Conservation (phyloP, 2,888 invertebrate genomes). For the Chorisops tibialis region DNA sequence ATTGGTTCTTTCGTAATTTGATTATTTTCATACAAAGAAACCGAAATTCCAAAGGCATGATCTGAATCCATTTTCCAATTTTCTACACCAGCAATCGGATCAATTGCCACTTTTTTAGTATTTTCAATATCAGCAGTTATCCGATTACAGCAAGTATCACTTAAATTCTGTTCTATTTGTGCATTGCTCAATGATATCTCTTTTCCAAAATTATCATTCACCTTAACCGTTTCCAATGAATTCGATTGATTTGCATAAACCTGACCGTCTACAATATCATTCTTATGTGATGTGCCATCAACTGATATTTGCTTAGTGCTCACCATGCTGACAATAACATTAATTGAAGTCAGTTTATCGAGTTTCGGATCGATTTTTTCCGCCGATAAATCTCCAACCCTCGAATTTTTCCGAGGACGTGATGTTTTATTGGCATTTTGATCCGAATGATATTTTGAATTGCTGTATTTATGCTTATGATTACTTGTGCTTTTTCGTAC, state of each 20-base stretch:
- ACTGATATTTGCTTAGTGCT: slow-evolving; percentile 36
- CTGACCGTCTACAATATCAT: slow-evolving; percentile 15
- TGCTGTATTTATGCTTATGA: slow-evolving; percentile 41
- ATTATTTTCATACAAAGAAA: slow-evolving; percentile 80
- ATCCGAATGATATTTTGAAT: slow-evolving; percentile 37
- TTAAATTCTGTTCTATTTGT: slow-evolving; percentile 13
- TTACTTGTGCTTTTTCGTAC: slow-evolving; percentile 47
- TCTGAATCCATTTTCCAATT: slow-evolving; percentile 53
- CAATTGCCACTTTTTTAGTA: slow-evolving; percentile 15
- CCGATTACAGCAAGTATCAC: neutral
- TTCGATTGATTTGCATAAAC: neutral
- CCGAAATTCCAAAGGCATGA: slow-evolving; percentile 52
- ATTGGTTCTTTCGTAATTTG: slow-evolving; percentile 67
- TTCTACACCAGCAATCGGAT: slow-evolving; percentile 48
- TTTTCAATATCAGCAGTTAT: neutral
- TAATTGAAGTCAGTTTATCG: slow-evolving; percentile 7
- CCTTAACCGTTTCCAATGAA: slow-evolving; percentile 2
- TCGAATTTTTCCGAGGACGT: slow-evolving; percentile 49
- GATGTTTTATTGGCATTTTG: slow-evolving; percentile 41
- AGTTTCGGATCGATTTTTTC: slow-evolving; percentile 12
- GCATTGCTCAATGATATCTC: slow-evolving; percentile 7
- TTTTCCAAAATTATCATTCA: slow-evolving; percentile 19
- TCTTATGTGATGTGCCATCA: slow-evolving; percentile 18
- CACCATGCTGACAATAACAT: slow-evolving; percentile 47
- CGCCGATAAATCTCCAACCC: slow-evolving; percentile 33